A percentile compares a stretch with the other conserved stretches of the same genome.
Conservation (phyloP, 2,797 vertebrate genomes). For the Phaenicophaeus curvirostris region DNA sequence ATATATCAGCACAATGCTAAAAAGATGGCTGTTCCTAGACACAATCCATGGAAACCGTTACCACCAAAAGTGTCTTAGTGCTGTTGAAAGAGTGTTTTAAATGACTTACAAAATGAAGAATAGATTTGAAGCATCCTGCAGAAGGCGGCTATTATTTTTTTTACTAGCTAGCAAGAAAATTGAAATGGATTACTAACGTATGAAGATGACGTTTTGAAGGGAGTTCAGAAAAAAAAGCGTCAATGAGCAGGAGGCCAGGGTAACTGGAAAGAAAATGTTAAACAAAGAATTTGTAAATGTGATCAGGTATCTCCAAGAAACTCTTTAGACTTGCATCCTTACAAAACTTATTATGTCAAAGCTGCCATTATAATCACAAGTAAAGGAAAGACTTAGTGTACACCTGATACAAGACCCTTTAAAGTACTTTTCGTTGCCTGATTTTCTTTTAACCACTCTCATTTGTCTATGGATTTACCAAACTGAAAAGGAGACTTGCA, state of each 20-base stretch:
- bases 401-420: not conserved
- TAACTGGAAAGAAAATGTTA: not conserved
- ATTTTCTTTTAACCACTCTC: not conserved
- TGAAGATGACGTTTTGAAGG: not conserved
- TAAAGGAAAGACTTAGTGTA: not conserved
- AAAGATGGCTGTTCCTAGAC: not conserved
- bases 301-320: not conserved
- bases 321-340: not conserved
- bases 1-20: not conserved
- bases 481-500: not conserved
- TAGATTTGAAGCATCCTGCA: not conserved
- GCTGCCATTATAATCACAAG: accelerated
- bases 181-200: not conserved
- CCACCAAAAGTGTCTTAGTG: not conserved
- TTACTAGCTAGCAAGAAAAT: not conserved
- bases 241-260: not conserved
- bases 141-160: not conserved
- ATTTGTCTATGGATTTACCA: not conserved
- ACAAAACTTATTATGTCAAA: not conserved
- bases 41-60: not conserved
- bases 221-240: not conserved
- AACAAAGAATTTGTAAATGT: not conserved
- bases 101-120: not conserved
- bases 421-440: not conserved
- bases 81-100: not conserved